These are phyloP conservation scores for Yasuhikotakia modesta DNA, from an alignment of 2,797 vertebrate species.

Conservation along the genomic window DNA sequence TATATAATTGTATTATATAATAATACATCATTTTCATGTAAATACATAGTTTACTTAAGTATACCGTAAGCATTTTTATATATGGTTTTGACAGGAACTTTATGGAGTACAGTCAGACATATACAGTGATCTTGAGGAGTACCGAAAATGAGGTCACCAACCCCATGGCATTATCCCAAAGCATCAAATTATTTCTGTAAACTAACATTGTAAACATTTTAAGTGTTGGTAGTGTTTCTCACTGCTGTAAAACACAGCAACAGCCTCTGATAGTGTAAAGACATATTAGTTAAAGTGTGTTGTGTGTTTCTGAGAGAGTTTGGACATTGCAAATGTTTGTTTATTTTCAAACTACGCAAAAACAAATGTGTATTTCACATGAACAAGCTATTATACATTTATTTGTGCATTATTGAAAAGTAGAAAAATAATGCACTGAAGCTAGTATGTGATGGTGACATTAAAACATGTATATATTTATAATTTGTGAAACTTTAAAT, in stretches of 20 bases:
- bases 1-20: too few species aligned
- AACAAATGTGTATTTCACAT: not conserved
- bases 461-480: not conserved
- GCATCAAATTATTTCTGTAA: not conserved
- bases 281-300: not conserved
- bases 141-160: constrained; percentile 68
- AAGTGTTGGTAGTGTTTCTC: not conserved
- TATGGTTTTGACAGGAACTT: constrained; percentile 73
- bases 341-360: too few species aligned
- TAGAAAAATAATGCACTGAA: not conserved
- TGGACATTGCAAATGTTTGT: not conserved
- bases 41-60: not conserved
- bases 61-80: constrained; percentile 3
- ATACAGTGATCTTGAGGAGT: constrained; percentile 78
- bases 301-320: not conserved
- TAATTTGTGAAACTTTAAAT: not conserved
- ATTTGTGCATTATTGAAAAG: not conserved
- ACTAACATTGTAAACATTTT: not conserved
- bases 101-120: constrained; percentile 79
- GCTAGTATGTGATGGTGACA: not conserved
- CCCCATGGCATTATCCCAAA: not conserved
- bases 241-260: not conserved
- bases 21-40: too few species aligned
- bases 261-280: not conserved
- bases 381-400: constrained; percentile 23